A percentile compares a stretch with the other conserved stretches of the same genome.
Evolutionary conservation across 2,888 invertebrate species (phyloP).

Genomic region (Oscheius sp.): DNA sequence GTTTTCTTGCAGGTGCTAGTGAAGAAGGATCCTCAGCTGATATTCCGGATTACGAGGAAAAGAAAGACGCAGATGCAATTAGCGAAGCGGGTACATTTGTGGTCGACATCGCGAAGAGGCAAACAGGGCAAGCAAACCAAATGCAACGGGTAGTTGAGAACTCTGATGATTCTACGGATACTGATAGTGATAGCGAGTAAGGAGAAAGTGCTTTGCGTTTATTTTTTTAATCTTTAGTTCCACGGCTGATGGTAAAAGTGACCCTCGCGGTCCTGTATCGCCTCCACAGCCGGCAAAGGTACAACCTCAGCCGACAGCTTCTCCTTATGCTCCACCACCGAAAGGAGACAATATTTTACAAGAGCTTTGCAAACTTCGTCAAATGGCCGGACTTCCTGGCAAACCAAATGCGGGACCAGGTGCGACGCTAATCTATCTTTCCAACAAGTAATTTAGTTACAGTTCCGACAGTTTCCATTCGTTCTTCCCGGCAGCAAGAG

Average conservation of each 20-base stretch:
- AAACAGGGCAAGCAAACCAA: conserved; percentile 31
- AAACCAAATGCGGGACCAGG: conserved; percentile 5
- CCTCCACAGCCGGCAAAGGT: conserved; percentile 15
- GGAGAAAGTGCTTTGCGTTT: no score
- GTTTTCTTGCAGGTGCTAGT: conserved; percentile 7
- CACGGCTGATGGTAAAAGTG: neutral
- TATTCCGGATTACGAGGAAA: conserved; percentile 31
- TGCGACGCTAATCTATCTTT: neutral
- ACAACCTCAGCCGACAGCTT: neutral
- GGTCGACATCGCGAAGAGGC: conserved; percentile 49
- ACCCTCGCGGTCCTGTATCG: neutral
- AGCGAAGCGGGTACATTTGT: conserved; percentile 62
- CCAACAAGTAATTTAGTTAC: conserved; percentile 4
- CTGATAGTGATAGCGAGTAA: conserved; percentile 49
- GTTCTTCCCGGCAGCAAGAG: conserved; percentile 8
- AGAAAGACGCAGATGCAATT: conserved; percentile 46
- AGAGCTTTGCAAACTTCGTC: conserved; percentile 46
- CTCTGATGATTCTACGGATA: conserved; percentile 51
- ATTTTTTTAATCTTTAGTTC: neutral
- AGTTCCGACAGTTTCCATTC: conserved; percentile 21
- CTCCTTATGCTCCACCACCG: neutral
- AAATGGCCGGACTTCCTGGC: conserved; percentile 50
- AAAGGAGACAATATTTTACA: conserved; percentile 41
- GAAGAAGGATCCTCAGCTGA: conserved; percentile 7
- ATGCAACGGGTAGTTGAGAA: conserved; percentile 45